Conservation (phyloP, 2,113 vertebrate species). For the Malurus alboscapulatus region DNA sequence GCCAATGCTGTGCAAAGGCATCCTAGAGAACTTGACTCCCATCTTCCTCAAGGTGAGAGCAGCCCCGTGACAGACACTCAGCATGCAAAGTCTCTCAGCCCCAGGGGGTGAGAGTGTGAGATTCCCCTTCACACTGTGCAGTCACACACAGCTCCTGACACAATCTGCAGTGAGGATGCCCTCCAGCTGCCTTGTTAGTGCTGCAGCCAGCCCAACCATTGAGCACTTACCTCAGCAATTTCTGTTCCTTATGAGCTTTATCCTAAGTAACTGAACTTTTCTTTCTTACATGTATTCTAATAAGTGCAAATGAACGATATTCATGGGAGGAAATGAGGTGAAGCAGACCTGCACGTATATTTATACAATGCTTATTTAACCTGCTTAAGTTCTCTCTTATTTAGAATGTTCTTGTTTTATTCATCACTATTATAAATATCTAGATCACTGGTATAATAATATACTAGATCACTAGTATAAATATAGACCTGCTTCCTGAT, state of each 20-base stretch:
- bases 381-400: neutral
- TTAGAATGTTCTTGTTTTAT: conserved; percentile 23
- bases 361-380: neutral
- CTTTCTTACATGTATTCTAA: neutral
- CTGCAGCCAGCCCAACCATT: neutral
- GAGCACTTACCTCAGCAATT: neutral
- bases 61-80: neutral
- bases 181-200: neutral
- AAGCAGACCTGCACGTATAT: neutral
- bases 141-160: neutral
- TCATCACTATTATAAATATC: neutral
- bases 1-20: neutral
- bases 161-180: neutral
- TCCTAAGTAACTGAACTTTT: neutral
- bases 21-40: neutral
- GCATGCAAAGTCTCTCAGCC: neutral
- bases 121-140: neutral
- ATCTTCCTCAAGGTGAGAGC: neutral
- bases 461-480: neutral
- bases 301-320: neutral
- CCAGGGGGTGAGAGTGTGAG: neutral
- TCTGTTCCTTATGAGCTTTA: neutral
- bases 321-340: neutral
- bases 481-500: neutral
- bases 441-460: neutral